These are phyloP conservation scores for Bradypus variegatus DNA, from an alignment of 2,797 vertebrate species.

Conservation along the genomic window DNA sequence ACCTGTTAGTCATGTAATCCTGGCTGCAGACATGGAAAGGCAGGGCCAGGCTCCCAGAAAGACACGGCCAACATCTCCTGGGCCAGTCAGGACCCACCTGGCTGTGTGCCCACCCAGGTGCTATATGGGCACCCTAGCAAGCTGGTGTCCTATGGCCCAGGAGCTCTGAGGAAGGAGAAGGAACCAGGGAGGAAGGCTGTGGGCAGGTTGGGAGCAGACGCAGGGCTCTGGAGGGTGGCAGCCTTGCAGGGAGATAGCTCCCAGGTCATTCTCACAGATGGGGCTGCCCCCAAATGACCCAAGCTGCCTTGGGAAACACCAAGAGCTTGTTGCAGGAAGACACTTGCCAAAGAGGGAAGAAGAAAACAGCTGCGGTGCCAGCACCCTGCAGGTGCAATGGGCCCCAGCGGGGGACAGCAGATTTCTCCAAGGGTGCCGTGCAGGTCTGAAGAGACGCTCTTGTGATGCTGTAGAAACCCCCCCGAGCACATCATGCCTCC, in stretches of 20 bases:
- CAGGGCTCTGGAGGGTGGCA: accelerated
- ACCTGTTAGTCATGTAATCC: accelerated
- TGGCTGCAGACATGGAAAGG: neutral
- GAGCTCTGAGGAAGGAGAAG: neutral
- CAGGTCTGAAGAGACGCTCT: too few species aligned
- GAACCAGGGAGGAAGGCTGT: too few species aligned
- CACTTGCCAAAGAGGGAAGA: neutral
- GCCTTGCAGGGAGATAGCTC: too few species aligned
- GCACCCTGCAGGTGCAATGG: accelerated
- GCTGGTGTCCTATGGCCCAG: too few species aligned
- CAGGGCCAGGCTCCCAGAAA: neutral
- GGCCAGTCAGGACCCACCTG: too few species aligned
- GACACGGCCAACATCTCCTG: accelerated
- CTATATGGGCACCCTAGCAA: too few species aligned
- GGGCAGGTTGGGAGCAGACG: too few species aligned
- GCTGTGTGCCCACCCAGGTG: accelerated
- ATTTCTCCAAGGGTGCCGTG: too few species aligned
- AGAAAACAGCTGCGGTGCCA: accelerated
- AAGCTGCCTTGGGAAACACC: neutral
- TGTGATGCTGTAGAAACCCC: too few species aligned
- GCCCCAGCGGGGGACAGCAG: too few species aligned
- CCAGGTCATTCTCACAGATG: accelerated
- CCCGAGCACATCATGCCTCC: too few species aligned
- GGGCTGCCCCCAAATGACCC: accelerated
- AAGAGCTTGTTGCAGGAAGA: neutral